Percentiles rank a stretch among this genome's conserved stretches.
Conservation (phyloP, 2,888 invertebrate species). For the Hemicrepidius hirtus region DNA sequence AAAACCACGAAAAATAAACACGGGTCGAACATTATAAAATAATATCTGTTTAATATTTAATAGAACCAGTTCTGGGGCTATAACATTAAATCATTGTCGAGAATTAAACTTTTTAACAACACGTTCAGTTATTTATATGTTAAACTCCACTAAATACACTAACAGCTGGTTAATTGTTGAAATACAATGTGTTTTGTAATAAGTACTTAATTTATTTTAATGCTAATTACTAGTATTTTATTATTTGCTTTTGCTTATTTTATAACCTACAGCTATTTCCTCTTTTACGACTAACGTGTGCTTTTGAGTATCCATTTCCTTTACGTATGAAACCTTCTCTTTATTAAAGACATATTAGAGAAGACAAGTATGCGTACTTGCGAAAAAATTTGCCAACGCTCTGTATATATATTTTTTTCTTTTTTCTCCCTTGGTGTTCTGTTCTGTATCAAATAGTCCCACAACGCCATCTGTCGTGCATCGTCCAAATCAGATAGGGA, state of each 20-base stretch:
- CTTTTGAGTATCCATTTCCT: neutral
- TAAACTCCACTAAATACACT: conserved; percentile 64
- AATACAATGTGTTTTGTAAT: conserved; percentile 68
- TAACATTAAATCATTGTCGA: conserved; percentile 69
- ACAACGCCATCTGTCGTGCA: too few species aligned
- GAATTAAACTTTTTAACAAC: conserved; percentile 68
- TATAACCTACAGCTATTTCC: neutral
- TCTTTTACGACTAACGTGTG: neutral
- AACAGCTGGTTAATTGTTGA: conserved; percentile 68
- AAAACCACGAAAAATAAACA: conserved; percentile 63
- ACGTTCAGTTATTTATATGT: conserved; percentile 67
- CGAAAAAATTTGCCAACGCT: too few species aligned
- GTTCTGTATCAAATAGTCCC: too few species aligned
- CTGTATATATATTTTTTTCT: too few species aligned
- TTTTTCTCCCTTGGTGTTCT: too few species aligned
- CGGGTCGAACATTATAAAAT: conserved; percentile 65
- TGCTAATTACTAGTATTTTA: conserved; percentile 64
- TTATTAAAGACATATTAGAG: too few species aligned
- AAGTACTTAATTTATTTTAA: conserved; percentile 69
- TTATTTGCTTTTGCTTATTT: conserved; percentile 35
- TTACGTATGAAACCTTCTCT: neutral
- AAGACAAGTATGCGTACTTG: too few species aligned
- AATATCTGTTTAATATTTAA: conserved; percentile 69
- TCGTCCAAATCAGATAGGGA: too few species aligned
- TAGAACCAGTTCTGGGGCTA: conserved; percentile 66